These are phyloP conservation scores for Thymelicus lineola DNA, from an alignment of 2,888 invertebrate species.

Conservation along the genomic window DNA sequence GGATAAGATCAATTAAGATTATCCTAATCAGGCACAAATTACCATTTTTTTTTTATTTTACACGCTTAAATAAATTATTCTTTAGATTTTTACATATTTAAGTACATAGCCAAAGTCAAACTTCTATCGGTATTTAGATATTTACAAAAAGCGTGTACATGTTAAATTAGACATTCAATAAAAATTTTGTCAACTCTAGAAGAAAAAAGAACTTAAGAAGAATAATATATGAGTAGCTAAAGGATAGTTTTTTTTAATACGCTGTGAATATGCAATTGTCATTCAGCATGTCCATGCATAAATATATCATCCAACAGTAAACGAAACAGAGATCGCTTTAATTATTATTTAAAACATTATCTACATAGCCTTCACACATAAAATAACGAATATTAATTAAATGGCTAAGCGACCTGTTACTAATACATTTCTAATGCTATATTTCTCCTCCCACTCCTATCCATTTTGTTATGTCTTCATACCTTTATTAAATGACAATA, in stretches of 20 bases:
- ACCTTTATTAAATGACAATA: background rate
- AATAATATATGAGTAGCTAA: background rate
- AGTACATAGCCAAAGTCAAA: constrained; percentile 1
- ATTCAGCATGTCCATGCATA: background rate
- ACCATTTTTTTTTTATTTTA: background rate
- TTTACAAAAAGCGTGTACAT: constrained; percentile 2
- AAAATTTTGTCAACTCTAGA: background rate
- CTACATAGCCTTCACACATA: background rate
- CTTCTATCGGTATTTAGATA: background rate
- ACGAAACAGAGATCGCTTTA: background rate
- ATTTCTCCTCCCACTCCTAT: background rate
- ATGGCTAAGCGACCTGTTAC: background rate
- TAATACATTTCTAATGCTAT: background rate
- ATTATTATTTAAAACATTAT: background rate
- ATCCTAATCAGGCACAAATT: background rate
- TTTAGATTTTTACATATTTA: background rate
- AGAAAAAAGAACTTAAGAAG: background rate
- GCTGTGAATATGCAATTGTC: too few relatives aligned
- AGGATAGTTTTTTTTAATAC: background rate
- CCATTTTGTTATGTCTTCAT: background rate
- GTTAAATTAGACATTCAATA: background rate
- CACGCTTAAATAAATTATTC: constrained; percentile 2
- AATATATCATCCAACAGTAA: background rate
- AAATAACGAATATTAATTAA: background rate
- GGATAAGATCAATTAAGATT: background rate